These are phyloP conservation scores for Protula sp. DNA, from an alignment of 2,888 invertebrate genomes.

Conservation along the genomic window DNA sequence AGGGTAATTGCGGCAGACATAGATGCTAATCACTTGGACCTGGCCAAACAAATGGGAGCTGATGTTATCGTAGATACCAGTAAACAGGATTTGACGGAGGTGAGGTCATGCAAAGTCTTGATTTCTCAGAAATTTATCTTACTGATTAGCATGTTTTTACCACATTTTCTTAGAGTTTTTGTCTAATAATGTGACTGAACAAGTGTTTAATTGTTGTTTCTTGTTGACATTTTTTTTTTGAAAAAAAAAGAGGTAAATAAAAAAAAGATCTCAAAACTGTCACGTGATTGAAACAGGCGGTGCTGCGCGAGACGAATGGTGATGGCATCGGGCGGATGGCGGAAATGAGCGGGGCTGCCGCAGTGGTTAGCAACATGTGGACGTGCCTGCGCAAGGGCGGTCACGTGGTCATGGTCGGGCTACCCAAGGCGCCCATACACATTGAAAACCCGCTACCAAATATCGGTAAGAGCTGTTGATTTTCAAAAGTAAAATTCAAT, in stretches of 20 bases:
- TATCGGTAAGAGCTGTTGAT: slow-evolving; percentile 33
- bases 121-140: no score
- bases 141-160: no score
- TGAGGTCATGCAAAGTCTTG: no score
- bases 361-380: slow-evolving; percentile 37
- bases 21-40: slow-evolving; percentile 38
- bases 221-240: not conserved
- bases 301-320: no score
- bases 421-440: slow-evolving; percentile 41
- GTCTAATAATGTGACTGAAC: not conserved
- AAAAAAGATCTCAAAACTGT: no score
- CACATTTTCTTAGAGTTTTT: no score
- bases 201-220: not conserved
- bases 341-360: slow-evolving; percentile 40
- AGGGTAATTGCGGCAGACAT: slow-evolving; percentile 45
- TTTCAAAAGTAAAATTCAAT: no score
- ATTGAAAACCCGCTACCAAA: slow-evolving; percentile 41
- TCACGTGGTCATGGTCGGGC: slow-evolving; percentile 37
- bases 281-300: no score
- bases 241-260: no score
- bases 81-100: slow-evolving; percentile 33
- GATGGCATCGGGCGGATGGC: slow-evolving; percentile 42
- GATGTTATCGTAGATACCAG: slow-evolving; percentile 36
- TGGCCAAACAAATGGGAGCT: slow-evolving; percentile 48
- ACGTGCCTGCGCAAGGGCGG: slow-evolving; percentile 43